phyloP scores from a whole-genome alignment of 2,888 invertebrate genomes.

The Prenolepis imparis region DNA sequence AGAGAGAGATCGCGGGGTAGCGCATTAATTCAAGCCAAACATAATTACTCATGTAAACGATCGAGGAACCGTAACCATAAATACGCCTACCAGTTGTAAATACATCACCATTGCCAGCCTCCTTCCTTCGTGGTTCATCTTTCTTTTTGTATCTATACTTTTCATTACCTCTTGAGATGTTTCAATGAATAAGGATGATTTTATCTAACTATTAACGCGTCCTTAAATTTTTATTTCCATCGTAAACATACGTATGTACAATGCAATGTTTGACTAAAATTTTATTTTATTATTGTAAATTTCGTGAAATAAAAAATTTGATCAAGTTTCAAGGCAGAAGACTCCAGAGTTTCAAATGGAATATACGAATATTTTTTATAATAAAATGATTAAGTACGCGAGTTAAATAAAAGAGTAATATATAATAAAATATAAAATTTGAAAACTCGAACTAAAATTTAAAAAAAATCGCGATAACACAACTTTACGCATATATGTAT shows the following conservation, averaged over 20 bases:
- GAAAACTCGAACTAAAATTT: not conserved
- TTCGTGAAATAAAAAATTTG: not conserved
- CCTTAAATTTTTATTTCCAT: constrained; percentile 7
- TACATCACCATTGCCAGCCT: constrained; percentile 34
- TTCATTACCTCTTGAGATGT: not conserved
- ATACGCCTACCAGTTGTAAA: constrained; percentile 61
- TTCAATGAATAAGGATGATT: not conserved
- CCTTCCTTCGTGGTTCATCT: not conserved
- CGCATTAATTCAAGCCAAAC: constrained; percentile 74
- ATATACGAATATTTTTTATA: not conserved
- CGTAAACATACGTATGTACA: not conserved
- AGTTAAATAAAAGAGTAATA: not conserved
- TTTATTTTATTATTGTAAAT: not conserved
- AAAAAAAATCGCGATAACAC: not conserved
- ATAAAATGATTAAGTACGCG: not conserved
- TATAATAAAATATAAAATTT: not conserved
- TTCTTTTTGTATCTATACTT: not conserved
- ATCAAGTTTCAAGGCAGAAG: not conserved
- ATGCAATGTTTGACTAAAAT: not conserved
- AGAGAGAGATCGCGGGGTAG: constrained; percentile 2
- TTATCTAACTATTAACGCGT: not conserved
- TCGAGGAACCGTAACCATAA: constrained; percentile 60
- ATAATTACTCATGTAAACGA: constrained; percentile 73
- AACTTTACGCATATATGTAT: not conserved
- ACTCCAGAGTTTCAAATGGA: not conserved